These are phyloP conservation scores for Ricordea florida DNA, from an alignment of 92 coral and sea anemone species.

Conservation along the genomic window DNA sequence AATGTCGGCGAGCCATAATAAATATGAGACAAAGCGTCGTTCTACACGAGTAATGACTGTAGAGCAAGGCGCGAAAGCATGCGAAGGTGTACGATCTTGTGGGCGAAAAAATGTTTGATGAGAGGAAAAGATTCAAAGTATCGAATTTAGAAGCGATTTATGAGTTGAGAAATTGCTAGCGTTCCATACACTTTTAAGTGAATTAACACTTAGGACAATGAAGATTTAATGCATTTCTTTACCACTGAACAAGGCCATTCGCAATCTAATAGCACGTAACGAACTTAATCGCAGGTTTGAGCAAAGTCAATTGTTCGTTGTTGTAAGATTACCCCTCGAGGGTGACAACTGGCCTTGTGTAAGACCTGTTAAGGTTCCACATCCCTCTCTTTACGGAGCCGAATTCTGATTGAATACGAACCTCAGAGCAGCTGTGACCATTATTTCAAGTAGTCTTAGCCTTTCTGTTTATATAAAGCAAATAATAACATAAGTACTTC, in stretches of 20 bases:
- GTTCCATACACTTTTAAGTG: not conserved
- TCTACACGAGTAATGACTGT: not conserved
- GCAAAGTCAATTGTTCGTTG: not conserved
- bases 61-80: too few species aligned
- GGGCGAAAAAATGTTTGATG: not conserved
- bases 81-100: too few species aligned
- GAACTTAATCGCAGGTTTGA: too few species aligned
- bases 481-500: slow-evolving; percentile 35
- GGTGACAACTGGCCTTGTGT: not conserved
- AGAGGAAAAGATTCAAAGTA: not conserved
- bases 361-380: not conserved
- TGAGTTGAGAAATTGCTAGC: too few species aligned
- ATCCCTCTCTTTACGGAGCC: not conserved
- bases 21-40: slow-evolving; percentile 1
- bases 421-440: slow-evolving; percentile 12
- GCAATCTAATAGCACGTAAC: too few species aligned
- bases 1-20: not conserved
- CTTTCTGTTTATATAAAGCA: slow-evolving; percentile 23
- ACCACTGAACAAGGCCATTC: too few species aligned
- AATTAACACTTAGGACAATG: slow-evolving; percentile 9
- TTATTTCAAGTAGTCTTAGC: not conserved
- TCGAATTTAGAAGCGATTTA: not conserved
- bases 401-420: slow-evolving; percentile 2
- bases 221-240: not conserved
- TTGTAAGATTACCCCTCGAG: slow-evolving; percentile 12